Evolutionary conservation across 2,888 invertebrate genomes (phyloP).

Genomic region (Drosophila ustulata): DNA sequence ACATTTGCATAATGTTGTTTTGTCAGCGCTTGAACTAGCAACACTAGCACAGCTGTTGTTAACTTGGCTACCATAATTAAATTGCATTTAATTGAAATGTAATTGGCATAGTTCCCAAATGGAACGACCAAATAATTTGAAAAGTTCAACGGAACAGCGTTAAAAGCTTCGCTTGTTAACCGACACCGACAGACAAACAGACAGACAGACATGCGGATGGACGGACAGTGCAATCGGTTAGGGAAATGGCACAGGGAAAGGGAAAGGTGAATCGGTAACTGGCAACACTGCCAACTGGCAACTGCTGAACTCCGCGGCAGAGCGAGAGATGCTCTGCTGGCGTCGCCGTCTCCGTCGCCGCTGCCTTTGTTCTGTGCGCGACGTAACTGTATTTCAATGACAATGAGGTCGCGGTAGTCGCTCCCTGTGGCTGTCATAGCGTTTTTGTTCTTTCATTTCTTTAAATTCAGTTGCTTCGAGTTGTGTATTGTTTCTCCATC

Average conservation of each 20-base stretch:
- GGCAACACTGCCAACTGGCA: slow-evolving; percentile 35
- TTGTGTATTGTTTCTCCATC: slow-evolving; percentile 21
- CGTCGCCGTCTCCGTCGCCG: slow-evolving; percentile 3
- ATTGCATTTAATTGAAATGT: slow-evolving; percentile 37
- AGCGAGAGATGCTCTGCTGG: background rate
- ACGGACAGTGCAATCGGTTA: slow-evolving; percentile 12
- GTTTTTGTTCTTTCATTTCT: slow-evolving; percentile 38
- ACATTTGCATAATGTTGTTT: slow-evolving; percentile 6
- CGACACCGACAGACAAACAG: background rate
- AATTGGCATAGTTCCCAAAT: slow-evolving; percentile 58
- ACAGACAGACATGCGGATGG: background rate
- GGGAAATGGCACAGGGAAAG: slow-evolving; percentile 4
- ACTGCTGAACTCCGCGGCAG: slow-evolving; percentile 43
- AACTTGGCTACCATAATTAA: slow-evolving; percentile 20
- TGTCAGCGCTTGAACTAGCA: slow-evolving; percentile 6
- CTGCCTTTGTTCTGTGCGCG: slow-evolving; percentile 33
- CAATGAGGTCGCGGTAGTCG: slow-evolving; percentile 68
- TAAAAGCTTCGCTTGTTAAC: slow-evolving; percentile 53
- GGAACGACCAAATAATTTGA: slow-evolving; percentile 35
- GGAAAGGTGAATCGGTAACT: slow-evolving; percentile 46
- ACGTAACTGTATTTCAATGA: slow-evolving; percentile 75
- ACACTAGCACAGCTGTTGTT: slow-evolving; percentile 3
- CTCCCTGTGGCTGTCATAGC: slow-evolving; percentile 39
- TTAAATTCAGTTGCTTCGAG: slow-evolving; percentile 29
- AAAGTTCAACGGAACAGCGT: slow-evolving; percentile 49